Evolutionary conservation across 2,113 vertebrate species (phyloP).

Genomic region (Python bivittatus): DNA sequence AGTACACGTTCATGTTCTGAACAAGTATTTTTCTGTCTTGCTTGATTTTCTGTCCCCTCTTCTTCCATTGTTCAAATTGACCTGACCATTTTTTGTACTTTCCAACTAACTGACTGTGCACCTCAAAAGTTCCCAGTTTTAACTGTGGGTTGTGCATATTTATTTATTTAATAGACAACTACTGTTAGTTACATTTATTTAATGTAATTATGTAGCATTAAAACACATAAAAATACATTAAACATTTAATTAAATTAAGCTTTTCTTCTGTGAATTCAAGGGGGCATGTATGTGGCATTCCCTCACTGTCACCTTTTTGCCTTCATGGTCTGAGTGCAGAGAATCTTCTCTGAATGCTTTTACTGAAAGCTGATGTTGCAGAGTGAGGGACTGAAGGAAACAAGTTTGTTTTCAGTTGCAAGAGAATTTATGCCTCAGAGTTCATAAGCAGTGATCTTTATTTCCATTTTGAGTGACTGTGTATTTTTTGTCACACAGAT

Average conservation of each 20-base stretch:
- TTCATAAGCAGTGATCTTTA: not conserved
- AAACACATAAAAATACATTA: not conserved
- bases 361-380: not conserved
- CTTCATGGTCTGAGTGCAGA: not conserved
- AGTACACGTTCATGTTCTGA: not conserved
- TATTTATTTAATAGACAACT: not conserved
- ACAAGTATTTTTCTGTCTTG: not conserved
- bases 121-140: not conserved
- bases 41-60: not conserved
- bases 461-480: not conserved
- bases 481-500: conserved; percentile 70
- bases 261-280: not conserved
- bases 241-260: too few species aligned
- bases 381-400: not conserved
- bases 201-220: not conserved
- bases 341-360: not conserved
- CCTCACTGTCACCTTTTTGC: not conserved
- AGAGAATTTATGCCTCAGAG: not conserved
- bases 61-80: not conserved
- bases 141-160: not conserved
- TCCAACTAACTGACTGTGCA: not conserved
- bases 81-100: not conserved
- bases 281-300: not conserved
- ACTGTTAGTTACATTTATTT: not conserved
- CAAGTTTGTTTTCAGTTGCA: not conserved